Evolutionary conservation across 30 jellyfish, hydroid and myxozoan species (phyloP), one percentile per base, ranked within the genome.

Genomic region (Aurelia aurita): DNA sequence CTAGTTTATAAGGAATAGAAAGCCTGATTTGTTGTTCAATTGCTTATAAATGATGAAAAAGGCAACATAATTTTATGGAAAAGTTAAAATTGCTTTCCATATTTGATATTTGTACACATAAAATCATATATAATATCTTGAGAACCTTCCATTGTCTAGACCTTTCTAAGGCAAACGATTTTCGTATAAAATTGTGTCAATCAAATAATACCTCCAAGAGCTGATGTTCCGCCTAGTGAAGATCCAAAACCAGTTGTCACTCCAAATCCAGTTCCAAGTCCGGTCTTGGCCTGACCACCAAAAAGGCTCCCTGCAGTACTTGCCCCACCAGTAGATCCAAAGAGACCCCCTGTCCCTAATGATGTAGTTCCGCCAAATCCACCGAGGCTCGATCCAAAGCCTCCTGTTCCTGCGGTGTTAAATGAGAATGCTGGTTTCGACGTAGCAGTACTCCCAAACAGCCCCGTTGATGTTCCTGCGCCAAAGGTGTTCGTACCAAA

Each of bases 241-340:
- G 88, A 20, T 14, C 97, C 97, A 22, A 89, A 65, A 0, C 97
- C 97, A 34, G 96, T 73, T 13, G 93, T 65, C 27, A 76, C 74
- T 20, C 96, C 89, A 35, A 78, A 65, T 21, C 93, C 93, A 44
- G 89, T 74, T 23, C 95, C 95, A 46, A 86, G 66, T 25, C 89
- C 95, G 0, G 95, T 73, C 43, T 46, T 71, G 43, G 67, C 32
- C 82, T 92, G 91, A 15, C 76, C 90, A 32, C 98, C 98, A 81
- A 92, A 92, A 54, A 92, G 51, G 20, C 96, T 93, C 11, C 90
- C 88, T 32, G 89, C 82, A 39, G 94, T 35, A 44, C 35, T 31
- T 27, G 79, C 54, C 12, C 81, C 39, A 21, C 85, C 70, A 35
- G 96, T 59, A 29, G 73, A 45, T 9, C 97, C 97, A 75, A 87